Evolutionary conservation across 2,797 vertebrate species (phyloP).

Genomic region (Helarctos malayanus): DNA sequence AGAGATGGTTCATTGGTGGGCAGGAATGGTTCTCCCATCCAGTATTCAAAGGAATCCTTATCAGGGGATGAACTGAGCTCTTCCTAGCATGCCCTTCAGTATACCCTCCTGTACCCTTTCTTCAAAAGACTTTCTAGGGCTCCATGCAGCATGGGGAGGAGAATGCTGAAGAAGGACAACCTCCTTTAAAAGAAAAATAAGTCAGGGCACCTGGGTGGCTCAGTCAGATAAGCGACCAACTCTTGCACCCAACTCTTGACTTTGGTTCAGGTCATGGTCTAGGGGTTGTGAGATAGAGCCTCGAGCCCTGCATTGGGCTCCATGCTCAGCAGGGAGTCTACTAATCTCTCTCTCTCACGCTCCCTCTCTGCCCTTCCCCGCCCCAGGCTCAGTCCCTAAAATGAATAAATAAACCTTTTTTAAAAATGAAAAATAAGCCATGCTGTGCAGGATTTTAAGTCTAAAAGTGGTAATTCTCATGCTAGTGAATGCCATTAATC

Average conservation of each 20-base stretch:
- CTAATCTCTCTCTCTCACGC: background rate
- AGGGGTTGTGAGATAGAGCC: background rate
- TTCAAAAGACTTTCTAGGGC: background rate
- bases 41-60: background rate
- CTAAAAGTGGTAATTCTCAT: background rate
- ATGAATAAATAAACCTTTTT: background rate
- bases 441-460: background rate
- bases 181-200: background rate
- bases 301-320: background rate
- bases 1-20: background rate
- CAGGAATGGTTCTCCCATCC: background rate
- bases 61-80: background rate
- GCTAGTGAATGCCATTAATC: background rate
- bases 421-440: background rate
- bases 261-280: background rate
- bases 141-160: accelerated
- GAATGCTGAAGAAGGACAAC: background rate
- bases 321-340: background rate
- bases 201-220: background rate
- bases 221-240: background rate
- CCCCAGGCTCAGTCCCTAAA: background rate
- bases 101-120: background rate
- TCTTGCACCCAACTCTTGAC: background rate
- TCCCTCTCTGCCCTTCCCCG: too few species aligned
- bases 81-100: background rate